These are phyloP conservation scores for Cyphomyrus plagiostoma DNA, from an alignment of 2,113 vertebrate genomes.

Conservation along the genomic window DNA sequence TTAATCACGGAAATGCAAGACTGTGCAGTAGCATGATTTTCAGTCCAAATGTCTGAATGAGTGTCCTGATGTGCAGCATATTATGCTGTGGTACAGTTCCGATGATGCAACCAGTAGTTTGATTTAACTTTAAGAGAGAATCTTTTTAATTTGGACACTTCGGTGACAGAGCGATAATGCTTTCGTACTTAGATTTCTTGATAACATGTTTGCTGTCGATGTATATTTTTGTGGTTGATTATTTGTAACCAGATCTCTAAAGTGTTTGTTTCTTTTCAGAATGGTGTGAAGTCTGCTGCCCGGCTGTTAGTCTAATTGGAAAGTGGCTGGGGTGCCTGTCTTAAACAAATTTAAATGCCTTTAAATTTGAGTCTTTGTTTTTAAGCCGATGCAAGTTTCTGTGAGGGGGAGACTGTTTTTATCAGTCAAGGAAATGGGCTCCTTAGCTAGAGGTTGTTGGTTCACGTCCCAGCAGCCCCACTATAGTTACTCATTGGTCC, in stretches of 20 bases:
- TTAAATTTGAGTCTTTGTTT: not conserved
- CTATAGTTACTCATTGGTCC: not conserved
- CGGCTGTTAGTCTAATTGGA: not conserved
- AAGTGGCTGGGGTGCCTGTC: not conserved
- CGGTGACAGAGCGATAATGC: not conserved
- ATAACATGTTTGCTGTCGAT: not conserved
- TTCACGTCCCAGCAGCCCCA: not conserved
- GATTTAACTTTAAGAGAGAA: not conserved
- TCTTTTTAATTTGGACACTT: not conserved
- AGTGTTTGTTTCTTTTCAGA: not conserved
- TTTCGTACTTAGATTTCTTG: not conserved
- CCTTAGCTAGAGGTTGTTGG: not conserved
- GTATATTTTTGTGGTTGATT: not conserved
- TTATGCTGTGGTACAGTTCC: not conserved
- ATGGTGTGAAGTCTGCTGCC: not conserved
- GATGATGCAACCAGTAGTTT: not conserved
- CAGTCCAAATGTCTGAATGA: not conserved
- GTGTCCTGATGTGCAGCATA: not conserved
- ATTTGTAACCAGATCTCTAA: not conserved
- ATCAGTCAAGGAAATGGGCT: not conserved
- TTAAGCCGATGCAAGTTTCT: not conserved
- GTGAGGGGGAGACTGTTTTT: not conserved
- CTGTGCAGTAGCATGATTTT: not conserved
- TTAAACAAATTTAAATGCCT: not conserved
- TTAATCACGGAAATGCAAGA: not conserved